phyloP scores from a whole-genome alignment of 92 coral and sea anemone species.

The Isaurus tuberculatus region DNA sequence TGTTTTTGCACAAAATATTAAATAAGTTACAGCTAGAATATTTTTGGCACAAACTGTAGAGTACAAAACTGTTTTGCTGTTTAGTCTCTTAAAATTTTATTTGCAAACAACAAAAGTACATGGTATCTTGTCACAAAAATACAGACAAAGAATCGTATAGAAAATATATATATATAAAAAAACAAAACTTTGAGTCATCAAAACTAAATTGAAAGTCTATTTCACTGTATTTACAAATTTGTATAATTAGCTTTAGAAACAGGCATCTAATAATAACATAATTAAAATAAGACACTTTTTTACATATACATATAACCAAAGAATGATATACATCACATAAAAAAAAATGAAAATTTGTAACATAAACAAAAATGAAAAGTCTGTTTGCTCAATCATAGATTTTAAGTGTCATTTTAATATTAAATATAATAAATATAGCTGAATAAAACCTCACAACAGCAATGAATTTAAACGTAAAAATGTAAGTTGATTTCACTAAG shows the following conservation, averaged over 20 bases:
- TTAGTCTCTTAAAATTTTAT: not conserved
- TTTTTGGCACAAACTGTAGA: not conserved
- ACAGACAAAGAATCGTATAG: not conserved
- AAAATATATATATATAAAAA: not conserved
- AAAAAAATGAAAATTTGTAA: not conserved
- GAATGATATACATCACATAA: not conserved
- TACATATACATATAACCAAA: not conserved
- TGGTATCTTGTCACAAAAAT: not conserved
- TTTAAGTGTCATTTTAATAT: not conserved
- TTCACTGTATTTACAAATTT: not conserved
- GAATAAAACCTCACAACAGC: constrained; percentile 1
- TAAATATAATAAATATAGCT: not conserved
- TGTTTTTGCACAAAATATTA: too few species aligned
- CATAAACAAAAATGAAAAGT: not conserved
- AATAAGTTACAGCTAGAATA: too few species aligned
- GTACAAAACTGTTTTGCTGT: not conserved
- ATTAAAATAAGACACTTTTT: not conserved
- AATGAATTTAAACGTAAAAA: not conserved
- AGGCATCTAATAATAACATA: not conserved
- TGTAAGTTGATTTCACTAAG: not conserved
- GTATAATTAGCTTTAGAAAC: not conserved
- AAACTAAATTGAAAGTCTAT: not conserved
- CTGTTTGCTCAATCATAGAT: not conserved
- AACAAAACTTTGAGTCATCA: not conserved
- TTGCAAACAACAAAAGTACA: constrained; percentile 2